Percentiles rank a stretch among this genome's conserved stretches.
phyloP scores from a whole-genome alignment of 1,140 invertebrate genomes.

The Nylanderia fulva region DNA sequence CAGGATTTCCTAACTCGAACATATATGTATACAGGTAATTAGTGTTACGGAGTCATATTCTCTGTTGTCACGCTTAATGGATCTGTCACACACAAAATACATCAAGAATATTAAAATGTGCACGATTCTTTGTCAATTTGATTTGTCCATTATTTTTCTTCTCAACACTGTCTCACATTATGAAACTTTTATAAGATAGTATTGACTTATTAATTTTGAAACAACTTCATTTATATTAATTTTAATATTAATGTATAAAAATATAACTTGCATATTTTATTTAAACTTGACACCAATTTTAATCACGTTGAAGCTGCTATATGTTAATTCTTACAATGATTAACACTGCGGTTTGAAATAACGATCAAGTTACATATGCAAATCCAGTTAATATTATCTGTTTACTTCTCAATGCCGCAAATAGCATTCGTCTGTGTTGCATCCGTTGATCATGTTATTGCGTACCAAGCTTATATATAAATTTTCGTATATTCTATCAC shows the following conservation, averaged over 20 bases:
- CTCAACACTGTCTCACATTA: neutral
- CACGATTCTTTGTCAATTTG: neutral
- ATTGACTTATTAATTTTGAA: neutral
- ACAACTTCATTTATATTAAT: neutral
- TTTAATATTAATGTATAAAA: neutral
- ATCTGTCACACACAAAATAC: neutral
- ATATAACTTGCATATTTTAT: neutral
- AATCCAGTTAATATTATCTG: conserved; percentile 42
- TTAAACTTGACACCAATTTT: neutral
- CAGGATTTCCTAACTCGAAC: conserved; percentile 40
- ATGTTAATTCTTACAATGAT: conserved; percentile 11
- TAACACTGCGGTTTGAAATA: neutral
- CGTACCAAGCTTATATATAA: conserved; percentile 20
- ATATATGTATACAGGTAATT: neutral
- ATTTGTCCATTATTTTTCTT: neutral
- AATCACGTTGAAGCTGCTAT: neutral
- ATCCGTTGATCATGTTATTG: conserved; percentile 20
- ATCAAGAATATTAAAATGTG: neutral
- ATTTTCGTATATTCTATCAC: conserved; percentile 20
- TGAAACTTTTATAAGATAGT: neutral
- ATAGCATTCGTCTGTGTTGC: neutral
- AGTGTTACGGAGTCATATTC: neutral
- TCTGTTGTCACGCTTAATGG: too few relatives aligned
- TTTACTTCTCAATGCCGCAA: conserved; percentile 3
- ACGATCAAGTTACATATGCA: conserved; percentile 10